Evolutionary conservation across 2,113 vertebrate species (phyloP).

Genomic region (Crotalus horridus): DNA sequence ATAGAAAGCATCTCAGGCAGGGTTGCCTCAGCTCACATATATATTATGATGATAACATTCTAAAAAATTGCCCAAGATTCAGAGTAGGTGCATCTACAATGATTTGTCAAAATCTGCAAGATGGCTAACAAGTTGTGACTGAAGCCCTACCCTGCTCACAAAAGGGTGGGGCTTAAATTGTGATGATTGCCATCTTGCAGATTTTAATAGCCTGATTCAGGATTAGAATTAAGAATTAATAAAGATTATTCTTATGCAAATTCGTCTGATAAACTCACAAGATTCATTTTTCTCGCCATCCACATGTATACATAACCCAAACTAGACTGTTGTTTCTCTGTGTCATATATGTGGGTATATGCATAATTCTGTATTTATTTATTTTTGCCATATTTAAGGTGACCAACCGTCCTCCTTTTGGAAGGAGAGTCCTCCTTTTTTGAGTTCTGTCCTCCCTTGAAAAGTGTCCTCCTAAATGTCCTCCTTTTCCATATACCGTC

Average conservation of each 20-base stretch:
- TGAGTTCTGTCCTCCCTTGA: no score
- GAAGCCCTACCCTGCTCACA: background rate
- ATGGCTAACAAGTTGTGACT: background rate
- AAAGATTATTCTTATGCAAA: constrained; percentile 2
- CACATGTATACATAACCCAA: no score
- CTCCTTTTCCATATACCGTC: no score
- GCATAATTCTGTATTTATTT: no score
- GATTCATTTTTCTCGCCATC: no score
- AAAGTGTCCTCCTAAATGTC: no score
- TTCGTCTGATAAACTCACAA: no score
- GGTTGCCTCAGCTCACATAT: constrained; percentile 48
- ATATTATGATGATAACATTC: constrained; percentile 1
- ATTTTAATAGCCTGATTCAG: background rate
- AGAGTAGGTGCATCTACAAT: background rate
- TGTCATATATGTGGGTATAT: no score
- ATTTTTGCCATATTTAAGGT: no score
- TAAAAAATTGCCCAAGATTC: constrained; percentile 8
- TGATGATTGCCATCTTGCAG: background rate
- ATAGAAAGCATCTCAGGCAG: constrained; percentile 34
- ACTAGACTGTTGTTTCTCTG: no score
- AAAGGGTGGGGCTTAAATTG: background rate
- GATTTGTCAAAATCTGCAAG: background rate
- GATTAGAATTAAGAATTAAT: background rate
- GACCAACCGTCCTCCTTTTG: no score
- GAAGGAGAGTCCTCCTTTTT: no score